These are phyloP conservation scores for Lethrus apterus DNA, from an alignment of 1,140 invertebrate species.

Conservation along the genomic window DNA sequence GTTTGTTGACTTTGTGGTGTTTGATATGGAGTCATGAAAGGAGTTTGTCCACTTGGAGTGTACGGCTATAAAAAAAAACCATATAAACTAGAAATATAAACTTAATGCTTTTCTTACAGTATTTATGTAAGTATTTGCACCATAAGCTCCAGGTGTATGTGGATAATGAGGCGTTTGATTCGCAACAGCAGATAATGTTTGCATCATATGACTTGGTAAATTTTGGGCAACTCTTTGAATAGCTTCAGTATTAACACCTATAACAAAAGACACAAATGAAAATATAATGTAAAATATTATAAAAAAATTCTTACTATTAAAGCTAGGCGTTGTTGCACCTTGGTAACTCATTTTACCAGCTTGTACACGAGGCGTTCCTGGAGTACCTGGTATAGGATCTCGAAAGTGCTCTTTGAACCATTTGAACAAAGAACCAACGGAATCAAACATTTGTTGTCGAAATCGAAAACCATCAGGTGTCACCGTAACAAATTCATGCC, in stretches of 20 bases:
- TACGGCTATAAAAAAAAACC: slow-evolving; percentile 52
- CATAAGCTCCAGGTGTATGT: slow-evolving; percentile 50
- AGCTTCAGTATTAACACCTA: slow-evolving; percentile 58
- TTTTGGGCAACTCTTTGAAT: slow-evolving; percentile 67
- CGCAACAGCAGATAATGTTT: slow-evolving; percentile 59
- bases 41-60: slow-evolving; percentile 83
- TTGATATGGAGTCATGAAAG: slow-evolving; percentile 83
- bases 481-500: slow-evolving; percentile 89
- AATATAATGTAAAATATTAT: slow-evolving; percentile 1
- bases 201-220: slow-evolving; percentile 65
- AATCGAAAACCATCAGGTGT: slow-evolving; percentile 90
- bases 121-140: slow-evolving; percentile 47
- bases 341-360: slow-evolving; percentile 59
- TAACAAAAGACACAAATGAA: slow-evolving; percentile 1
- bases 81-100: neutral
- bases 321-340: slow-evolving; percentile 28
- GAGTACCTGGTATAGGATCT: slow-evolving; percentile 79
- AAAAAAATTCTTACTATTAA: slow-evolving; percentile 17
- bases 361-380: slow-evolving; percentile 57
- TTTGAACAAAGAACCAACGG: slow-evolving; percentile 73
- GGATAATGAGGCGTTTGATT: slow-evolving; percentile 62
- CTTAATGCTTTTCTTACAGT: slow-evolving; percentile 39
- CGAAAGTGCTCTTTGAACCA: slow-evolving; percentile 99
- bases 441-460: slow-evolving; percentile 79
- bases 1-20: slow-evolving; percentile 60